These are phyloP conservation scores for Panurus biarmicus DNA, from an alignment of 2,113 vertebrate genomes.

Conservation along the genomic window DNA sequence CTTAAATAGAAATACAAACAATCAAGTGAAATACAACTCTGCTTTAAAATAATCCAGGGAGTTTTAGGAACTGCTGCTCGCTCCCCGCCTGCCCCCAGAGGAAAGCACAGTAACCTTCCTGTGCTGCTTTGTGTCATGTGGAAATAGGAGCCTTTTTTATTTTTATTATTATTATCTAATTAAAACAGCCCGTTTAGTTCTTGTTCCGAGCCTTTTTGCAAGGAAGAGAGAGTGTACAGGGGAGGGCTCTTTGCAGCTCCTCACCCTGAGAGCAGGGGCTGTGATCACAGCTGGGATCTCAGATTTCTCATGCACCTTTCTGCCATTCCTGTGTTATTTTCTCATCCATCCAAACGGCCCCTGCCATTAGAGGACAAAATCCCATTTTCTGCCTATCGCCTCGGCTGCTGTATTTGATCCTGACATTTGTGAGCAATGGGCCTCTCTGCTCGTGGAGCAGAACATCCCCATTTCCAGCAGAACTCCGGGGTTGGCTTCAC, in stretches of 20 bases:
- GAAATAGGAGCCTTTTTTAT: background rate
- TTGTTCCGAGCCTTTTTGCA: background rate
- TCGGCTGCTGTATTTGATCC: background rate
- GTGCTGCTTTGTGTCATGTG: background rate
- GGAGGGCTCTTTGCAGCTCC: background rate
- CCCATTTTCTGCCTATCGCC: background rate
- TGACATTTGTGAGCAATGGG: background rate
- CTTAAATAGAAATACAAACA: slow-evolving; percentile 41
- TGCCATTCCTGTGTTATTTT: background rate
- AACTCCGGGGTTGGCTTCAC: background rate
- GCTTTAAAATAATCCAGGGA: background rate
- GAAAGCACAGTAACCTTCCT: background rate
- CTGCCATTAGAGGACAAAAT: background rate
- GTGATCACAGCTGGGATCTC: background rate
- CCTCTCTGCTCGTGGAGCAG: background rate
- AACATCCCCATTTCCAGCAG: background rate
- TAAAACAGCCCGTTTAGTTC: background rate
- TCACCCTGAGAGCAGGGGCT: background rate
- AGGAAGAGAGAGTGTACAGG: background rate
- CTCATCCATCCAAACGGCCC: background rate
- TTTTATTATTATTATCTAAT: background rate
- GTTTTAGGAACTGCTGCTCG: background rate
- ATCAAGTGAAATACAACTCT: background rate
- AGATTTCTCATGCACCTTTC: background rate
- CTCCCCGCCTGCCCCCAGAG: background rate